Conservation (phyloP, 2,113 vertebrate genomes). For the Pangasianodon hypophthalmus region DNA sequence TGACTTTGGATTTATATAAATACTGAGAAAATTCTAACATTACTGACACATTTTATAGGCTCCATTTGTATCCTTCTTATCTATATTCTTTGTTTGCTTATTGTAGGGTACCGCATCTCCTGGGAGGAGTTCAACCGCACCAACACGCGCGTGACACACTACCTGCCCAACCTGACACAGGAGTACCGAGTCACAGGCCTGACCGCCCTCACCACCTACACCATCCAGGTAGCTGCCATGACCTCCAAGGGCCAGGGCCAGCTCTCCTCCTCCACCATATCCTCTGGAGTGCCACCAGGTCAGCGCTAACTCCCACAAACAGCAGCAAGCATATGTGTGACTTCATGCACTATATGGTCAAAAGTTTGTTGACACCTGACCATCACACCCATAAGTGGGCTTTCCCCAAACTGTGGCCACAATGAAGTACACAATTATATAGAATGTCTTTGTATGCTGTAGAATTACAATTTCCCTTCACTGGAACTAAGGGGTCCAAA, state of each 20-base stretch:
- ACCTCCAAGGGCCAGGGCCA: constrained; percentile 95
- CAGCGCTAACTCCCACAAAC: constrained; percentile 46
- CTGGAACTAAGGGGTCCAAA: too few relatives aligned
- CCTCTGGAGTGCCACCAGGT: constrained; percentile 97
- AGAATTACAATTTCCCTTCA: not conserved
- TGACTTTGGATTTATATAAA: not conserved
- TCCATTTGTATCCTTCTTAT: not conserved
- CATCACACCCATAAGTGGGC: not conserved
- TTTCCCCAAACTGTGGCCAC: not conserved
- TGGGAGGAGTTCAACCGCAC: constrained; percentile 98
- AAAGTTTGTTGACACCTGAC: not conserved
- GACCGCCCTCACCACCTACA: constrained; percentile 96
- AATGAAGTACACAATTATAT: not conserved
- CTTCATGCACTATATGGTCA: not conserved
- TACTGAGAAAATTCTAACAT: not conserved
- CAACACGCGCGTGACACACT: constrained; percentile 94
- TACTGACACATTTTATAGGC: not conserved
- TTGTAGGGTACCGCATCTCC: constrained; percentile 93
- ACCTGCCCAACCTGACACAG: constrained; percentile 92
- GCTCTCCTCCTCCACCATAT: constrained; percentile 93
- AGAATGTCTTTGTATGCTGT: not conserved
- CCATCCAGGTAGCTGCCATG: constrained; percentile 97
- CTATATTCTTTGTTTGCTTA: not conserved
- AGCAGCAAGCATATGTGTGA: not conserved
- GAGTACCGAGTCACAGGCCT: constrained; percentile 95